These are phyloP conservation scores for Nasonia oneida DNA, from an alignment of 2,888 invertebrate genomes.

Conservation along the genomic window DNA sequence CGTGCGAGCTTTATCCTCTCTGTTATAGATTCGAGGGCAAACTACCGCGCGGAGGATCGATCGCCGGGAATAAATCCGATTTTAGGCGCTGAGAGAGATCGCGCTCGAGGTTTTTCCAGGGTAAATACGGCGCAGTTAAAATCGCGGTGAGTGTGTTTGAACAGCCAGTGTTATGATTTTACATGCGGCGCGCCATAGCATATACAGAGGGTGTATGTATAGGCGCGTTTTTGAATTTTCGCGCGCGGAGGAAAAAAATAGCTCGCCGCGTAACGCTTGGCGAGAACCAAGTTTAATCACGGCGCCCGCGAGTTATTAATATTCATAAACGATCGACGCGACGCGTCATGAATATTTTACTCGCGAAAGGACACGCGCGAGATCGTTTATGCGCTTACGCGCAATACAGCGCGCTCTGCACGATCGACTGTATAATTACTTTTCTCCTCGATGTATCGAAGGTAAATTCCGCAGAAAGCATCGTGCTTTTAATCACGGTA, in stretches of 20 bases:
- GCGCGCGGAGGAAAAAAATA: not conserved
- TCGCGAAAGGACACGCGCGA: not conserved
- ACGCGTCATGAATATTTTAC: not conserved
- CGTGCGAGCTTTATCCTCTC: constrained; percentile 4
- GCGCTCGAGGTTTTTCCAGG: not conserved
- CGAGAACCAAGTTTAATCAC: not conserved
- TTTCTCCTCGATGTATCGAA: not conserved
- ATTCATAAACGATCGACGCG: not conserved
- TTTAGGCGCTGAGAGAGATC: not conserved
- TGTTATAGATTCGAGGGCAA: not conserved
- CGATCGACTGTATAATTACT: not conserved
- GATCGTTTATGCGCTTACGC: not conserved
- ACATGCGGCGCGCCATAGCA: no score
- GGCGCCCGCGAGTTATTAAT: not conserved
- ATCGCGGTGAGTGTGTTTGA: not conserved
- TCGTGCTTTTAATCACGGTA: not conserved
- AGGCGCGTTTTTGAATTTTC: no score
- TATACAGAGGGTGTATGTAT: no score
- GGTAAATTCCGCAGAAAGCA: not conserved
- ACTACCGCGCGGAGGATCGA: not conserved
- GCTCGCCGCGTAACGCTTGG: not conserved
- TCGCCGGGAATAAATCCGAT: not conserved
- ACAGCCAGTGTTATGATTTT: not conserved
- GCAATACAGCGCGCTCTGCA: no score
- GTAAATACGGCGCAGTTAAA: not conserved